Evolutionary conservation across 2,888 invertebrate genomes (phyloP).

Genomic region (Teleiodes luculella): DNA sequence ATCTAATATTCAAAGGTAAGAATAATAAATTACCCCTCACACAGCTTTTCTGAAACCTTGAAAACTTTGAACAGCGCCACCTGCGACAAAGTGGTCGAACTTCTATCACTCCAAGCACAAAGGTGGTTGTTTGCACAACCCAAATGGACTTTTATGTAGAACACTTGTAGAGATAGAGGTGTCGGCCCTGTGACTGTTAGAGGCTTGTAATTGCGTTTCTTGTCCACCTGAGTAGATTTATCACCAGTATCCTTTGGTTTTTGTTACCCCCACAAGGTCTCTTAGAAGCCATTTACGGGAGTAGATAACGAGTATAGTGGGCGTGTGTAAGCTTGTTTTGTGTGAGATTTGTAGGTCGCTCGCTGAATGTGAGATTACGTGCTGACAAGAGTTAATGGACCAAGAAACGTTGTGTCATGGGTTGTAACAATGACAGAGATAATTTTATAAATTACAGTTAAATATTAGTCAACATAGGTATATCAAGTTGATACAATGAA

Average conservation of each 20-base stretch:
- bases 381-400: too few species aligned
- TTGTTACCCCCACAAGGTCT: conserved; percentile 3
- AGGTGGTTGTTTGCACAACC: conserved; percentile 21
- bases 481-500: too few species aligned
- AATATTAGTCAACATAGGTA: too few species aligned
- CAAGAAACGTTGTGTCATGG: too few species aligned
- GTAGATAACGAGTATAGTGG: conserved; percentile 9
- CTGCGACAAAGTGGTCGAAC: conserved; percentile 22
- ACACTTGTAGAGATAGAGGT: conserved; percentile 53
- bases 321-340: neutral
- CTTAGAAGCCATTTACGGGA: conserved; percentile 7
- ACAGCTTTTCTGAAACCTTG: neutral
- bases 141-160: conserved; percentile 32
- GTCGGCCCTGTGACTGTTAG: conserved; percentile 30
- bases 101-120: conserved; percentile 7
- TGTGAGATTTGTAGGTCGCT: conserved; percentile 2
- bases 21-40: neutral
- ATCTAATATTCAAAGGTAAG: too few species aligned
- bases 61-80: conserved; percentile 29
- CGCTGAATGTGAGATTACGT: neutral
- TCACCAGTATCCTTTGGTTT: conserved; percentile 7
- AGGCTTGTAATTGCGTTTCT: conserved; percentile 13
- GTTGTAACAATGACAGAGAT: too few species aligned
- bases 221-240: conserved; percentile 12
- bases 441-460: too few species aligned